phyloP scores from a whole-genome alignment of 2,888 invertebrate species.

The Pseudococcus viburni region DNA sequence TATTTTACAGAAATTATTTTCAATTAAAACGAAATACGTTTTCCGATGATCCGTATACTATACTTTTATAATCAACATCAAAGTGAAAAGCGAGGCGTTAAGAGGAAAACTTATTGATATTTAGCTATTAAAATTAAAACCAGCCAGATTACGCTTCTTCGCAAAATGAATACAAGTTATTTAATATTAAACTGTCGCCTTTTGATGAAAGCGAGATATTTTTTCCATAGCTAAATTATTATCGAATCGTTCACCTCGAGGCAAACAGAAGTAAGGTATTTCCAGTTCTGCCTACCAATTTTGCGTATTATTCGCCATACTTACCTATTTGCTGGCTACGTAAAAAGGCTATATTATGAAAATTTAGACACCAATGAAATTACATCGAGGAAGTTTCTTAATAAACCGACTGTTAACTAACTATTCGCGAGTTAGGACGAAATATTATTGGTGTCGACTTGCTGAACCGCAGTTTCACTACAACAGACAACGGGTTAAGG shows the following conservation, averaged over 20 bases:
- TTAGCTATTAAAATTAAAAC: not conserved
- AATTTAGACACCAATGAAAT: constrained; percentile 52
- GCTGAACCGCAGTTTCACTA: constrained; percentile 43
- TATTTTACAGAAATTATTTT: constrained; percentile 1
- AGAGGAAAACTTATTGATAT: not conserved
- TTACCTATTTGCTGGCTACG: not conserved
- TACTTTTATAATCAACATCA: not conserved
- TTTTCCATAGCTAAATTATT: no score
- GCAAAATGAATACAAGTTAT: not conserved
- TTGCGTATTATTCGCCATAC: not conserved
- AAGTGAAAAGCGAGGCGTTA: constrained; percentile 1
- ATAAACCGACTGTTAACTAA: constrained; percentile 53
- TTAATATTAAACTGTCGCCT: not conserved
- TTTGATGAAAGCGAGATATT: no score
- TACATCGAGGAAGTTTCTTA: constrained; percentile 46
- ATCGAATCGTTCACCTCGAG: no score
- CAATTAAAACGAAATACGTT: not conserved
- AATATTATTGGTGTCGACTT: constrained; percentile 48
- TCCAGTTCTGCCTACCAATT: no score
- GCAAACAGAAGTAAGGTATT: no score
- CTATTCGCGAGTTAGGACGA: constrained; percentile 50
- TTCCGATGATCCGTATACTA: constrained; percentile 4
- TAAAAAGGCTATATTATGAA: not conserved
- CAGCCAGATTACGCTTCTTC: not conserved
- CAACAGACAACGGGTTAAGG: constrained; percentile 49